phyloP scores from a whole-genome alignment of 2,113 vertebrate genomes.

The Azemiops feae region DNA sequence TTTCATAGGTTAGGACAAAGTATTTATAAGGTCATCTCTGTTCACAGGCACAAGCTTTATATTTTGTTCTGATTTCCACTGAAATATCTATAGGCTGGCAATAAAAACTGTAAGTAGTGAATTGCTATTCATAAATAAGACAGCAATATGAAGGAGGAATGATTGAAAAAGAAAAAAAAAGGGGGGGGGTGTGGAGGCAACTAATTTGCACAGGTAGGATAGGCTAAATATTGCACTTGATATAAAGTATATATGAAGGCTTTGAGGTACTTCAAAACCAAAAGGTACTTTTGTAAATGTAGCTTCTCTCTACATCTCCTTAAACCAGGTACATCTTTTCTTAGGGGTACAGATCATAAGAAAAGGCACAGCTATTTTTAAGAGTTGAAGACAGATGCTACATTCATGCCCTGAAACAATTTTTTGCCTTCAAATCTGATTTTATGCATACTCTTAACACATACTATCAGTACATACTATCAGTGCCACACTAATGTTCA shows the following conservation, averaged over 20 bases:
- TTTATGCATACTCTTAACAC: background rate
- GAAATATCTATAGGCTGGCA: background rate
- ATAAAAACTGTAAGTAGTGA: background rate
- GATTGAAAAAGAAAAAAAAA: background rate
- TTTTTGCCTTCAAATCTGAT: background rate
- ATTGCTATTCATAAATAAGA: background rate
- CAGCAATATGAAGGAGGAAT: conserved; percentile 18
- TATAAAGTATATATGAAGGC: background rate
- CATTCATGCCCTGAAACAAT: background rate
- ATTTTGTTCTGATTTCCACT: background rate
- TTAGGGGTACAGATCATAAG: background rate
- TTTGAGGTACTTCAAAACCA: background rate
- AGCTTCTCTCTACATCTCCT: background rate
- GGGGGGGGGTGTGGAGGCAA: background rate
- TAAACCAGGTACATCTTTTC: background rate
- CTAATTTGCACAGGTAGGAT: background rate
- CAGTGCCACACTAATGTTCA: background rate
- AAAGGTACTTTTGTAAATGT: background rate
- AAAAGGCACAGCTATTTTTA: background rate
- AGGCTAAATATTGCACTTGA: conserved; percentile 21
- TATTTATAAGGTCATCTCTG: background rate
- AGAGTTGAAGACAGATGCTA: background rate
- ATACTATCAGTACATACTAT: background rate
- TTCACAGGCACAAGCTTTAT: background rate
- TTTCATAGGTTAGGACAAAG: background rate